Percentiles rank a stretch among this genome's conserved stretches.
Evolutionary conservation across 2,888 invertebrate species (phyloP).

Genomic region (Luffia ferchaultella): DNA sequence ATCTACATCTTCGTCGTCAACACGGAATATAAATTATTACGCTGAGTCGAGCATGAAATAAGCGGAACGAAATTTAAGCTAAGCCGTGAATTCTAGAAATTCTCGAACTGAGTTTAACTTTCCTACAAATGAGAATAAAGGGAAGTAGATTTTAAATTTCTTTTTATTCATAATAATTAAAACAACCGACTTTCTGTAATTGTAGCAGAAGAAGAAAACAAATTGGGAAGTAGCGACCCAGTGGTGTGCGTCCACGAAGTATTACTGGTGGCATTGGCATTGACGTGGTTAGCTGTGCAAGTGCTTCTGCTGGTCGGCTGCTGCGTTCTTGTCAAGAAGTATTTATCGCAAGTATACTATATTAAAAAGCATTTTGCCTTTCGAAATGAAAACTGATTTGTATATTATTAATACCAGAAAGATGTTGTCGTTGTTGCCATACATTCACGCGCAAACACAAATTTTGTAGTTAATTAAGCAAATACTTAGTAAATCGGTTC

Average conservation of each 20-base stretch:
- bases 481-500: background rate
- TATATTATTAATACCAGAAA: background rate
- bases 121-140: background rate
- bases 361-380: background rate
- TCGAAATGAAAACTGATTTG: background rate
- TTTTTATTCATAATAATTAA: background rate
- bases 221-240: slow-evolving; percentile 17
- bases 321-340: slow-evolving; percentile 62
- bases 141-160: background rate
- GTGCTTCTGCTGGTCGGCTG: slow-evolving; percentile 59
- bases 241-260: slow-evolving; percentile 71
- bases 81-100: background rate
- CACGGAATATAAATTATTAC: too few species aligned
- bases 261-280: slow-evolving; percentile 69
- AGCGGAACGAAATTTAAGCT: background rate
- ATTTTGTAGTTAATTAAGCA: background rate
- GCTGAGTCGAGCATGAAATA: too few species aligned
- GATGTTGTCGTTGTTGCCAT: too few species aligned
- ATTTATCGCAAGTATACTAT: slow-evolving; percentile 9
- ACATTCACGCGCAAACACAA: too few species aligned
- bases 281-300: slow-evolving; percentile 69
- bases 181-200: background rate
- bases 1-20: too few species aligned
- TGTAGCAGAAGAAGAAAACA: slow-evolving; percentile 27
- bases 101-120: background rate